Base-by-base conservation (phyloP, 2,888 invertebrate genomes). In the Syrista parreyssii region DNA sequence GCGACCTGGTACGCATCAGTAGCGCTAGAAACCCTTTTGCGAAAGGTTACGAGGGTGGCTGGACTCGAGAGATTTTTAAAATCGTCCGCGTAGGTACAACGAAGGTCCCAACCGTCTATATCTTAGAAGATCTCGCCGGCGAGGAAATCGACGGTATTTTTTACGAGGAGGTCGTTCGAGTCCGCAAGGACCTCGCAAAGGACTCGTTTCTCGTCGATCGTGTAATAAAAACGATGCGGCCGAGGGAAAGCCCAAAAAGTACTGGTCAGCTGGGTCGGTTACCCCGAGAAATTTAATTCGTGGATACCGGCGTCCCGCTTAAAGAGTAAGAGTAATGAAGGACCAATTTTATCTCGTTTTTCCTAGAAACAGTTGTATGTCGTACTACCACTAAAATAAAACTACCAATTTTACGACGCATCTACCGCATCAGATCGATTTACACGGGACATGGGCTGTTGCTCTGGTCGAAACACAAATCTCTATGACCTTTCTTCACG, bases 251-350 rank as follows among this genome's bases (percentile, higher is more conserved):
- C 34, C 34, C 34, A 34, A 34, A 34, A 34, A 34, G 11, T 34
- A 9, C 34, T 34, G 34, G 34, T 34, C 34, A 34, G 82, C 75
- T 88, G 87, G 85, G 55, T 76, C 68, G 85, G 84, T 15, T 87
- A 86, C 76, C 81, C 84, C 1, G 35, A 33, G 31, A 79, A 79
- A 69, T 79, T 78, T 11, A 78, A 79, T 80, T 94, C 69, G 4
- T 72, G 75, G 71, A 75, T 75, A 77, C 69, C 77, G 34, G 11
- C 34, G 34, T 34, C 34, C 34, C 34, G 1, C 34, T 34, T 34
- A 34, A 34, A 34, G 34, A 34, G 1, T 11, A 34, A 34, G 34
- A 34, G 1, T 11, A 23, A 68, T 68, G n/a, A 68, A 3, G 4
- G 74, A 82, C 23, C 79, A 83, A 12, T 86, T 87, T 82, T 86